Evolutionary conservation across 2,113 vertebrate genomes (phyloP), one percentile per base, ranked within the genome.

Genomic region (Pelusios castaneus): DNA sequence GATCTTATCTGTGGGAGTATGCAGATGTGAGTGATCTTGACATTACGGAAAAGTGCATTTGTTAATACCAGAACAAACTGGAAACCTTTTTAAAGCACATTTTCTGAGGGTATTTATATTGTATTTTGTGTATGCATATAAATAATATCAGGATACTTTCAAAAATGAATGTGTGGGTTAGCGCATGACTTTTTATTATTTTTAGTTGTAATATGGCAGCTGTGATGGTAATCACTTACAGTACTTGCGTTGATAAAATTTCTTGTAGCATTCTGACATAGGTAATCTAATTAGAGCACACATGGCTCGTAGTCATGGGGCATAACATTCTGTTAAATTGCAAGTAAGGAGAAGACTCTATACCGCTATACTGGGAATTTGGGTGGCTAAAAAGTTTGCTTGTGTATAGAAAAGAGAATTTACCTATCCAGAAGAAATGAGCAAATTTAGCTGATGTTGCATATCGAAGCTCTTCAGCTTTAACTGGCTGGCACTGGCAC

Each of bases 211-310:
- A 70, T 38, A 21, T 70, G 63, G 63, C 8, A 14, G 8, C 47
- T 41, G 16, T 6, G 12, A 24, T 63, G 73, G 14, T 81, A 22
- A 22, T 82, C 82, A 38, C 87, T 47, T 56, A 43, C 51, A 45
- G 6, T 70, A 21, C 14, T 77, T 10, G 27, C 88, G 84, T 93
- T 89, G 78, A 27, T 82, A 49, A 77, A 56, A 21, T 2, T 54
- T 10, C 8, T 76, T 84, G 56, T 49, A 6, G 22, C 49, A 34
- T 84, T 58, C n/a, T 84, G 0, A 0, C 21, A 34, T 31, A 89
- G 80, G n/a, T n/a, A 76, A 52, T 41, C 80, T 91, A 19, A 13
- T 11, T 77, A 45, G 11, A 76, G 82, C 70, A 95, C 45, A 19
- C 1, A 25, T 22, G 22, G 24, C 10, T 22, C 29, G 27, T 1